Base-by-base conservation (phyloP, 1,140 invertebrate genomes). In the Radopholus similis region DNA sequence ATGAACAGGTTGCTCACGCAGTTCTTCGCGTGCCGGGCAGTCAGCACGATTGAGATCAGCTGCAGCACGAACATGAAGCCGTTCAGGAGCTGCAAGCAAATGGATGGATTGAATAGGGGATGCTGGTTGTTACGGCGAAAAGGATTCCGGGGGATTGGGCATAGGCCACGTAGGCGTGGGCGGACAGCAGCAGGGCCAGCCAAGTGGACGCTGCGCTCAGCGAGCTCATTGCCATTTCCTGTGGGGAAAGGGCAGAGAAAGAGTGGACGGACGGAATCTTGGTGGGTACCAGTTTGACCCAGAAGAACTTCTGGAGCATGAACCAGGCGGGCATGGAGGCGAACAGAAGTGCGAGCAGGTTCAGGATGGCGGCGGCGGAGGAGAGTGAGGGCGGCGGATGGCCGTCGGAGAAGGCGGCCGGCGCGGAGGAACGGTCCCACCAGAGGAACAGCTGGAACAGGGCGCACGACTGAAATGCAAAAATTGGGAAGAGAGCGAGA, bases 1-100 rank as follows among this genome's bases (percentile, higher is more conserved):
- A 51, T 51, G 47, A 51, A 51, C 47, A 51, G 30, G 30, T 51
- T 51, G 47, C 47, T 51, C 23, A 51, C 47, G 30, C 47, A 51
- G n/a, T 51, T 51, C 30, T 51, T 51, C 30, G 47, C 47, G 18
- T 51, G 30, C 30, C 30, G 23, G 9, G 30, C 47, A 21, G 47
- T 28, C 2, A 15, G 8, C 47, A 51, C 23, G 30, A 51, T 11
- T 3, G 47, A 51, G 15, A 26, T 26, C 0, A 28, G 30, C 47
- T 51, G 47, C 23, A 51, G 47, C 8, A 26, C 23, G 30, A 51
- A 28, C 47, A 51, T 51, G 6, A 51, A 1, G 13, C n/a, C 30
- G 21, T 51, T 51, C 21, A 51, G 47, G 0, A 51, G 30, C 47
- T 51, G 47, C n/a, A 23, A 51, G 15, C 38, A 42, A 49, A 49